Percentiles rank a stretch among this genome's conserved stretches.
phyloP scores from a whole-genome alignment of 2,113 vertebrate species.

The Phainopepla nitens region DNA sequence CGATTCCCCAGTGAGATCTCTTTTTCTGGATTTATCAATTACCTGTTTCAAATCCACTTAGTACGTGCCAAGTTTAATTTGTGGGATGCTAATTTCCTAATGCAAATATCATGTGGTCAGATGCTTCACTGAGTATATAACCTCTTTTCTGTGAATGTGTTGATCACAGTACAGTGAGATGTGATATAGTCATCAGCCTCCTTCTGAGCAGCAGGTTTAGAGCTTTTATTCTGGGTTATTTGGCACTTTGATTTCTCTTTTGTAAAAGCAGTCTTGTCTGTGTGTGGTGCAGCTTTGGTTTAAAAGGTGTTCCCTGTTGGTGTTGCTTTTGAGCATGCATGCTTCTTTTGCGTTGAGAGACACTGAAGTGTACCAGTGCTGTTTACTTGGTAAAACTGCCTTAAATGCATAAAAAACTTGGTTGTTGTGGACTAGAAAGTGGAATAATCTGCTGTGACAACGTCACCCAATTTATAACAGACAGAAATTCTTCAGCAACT shows the following conservation, averaged over 20 bases:
- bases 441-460: neutral
- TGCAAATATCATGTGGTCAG: neutral
- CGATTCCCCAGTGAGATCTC: neutral
- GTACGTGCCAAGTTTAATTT: constrained; percentile 28
- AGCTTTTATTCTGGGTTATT: neutral
- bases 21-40: constrained; percentile 37
- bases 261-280: neutral
- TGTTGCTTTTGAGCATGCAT: neutral
- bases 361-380: neutral
- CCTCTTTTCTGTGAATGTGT: neutral
- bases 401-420: neutral
- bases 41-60: constrained; percentile 39
- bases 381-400: neutral
- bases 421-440: neutral
- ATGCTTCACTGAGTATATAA: neutral
- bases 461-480: neutral
- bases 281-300: neutral
- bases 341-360: neutral
- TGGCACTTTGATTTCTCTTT: neutral
- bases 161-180: neutral
- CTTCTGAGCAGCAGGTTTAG: neutral
- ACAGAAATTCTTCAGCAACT: neutral
- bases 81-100: constrained; percentile 19
- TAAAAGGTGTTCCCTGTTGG: neutral
- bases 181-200: neutral